These are phyloP conservation scores for Bujurquina vittata DNA, from an alignment of 2,113 vertebrate genomes.

Conservation along the genomic window DNA sequence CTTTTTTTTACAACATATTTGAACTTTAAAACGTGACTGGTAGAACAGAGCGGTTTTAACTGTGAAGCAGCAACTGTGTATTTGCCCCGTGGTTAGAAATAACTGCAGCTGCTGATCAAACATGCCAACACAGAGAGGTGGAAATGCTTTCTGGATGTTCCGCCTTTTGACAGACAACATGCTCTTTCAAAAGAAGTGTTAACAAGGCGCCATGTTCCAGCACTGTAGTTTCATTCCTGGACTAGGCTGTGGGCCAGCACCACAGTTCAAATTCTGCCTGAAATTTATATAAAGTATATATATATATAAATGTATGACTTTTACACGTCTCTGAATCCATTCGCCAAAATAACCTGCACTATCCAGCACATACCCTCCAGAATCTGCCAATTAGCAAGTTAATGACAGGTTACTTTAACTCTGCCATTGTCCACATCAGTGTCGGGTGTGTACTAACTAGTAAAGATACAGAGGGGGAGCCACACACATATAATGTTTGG, in stretches of 20 bases:
- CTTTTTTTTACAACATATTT: background rate
- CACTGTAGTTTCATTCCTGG: background rate
- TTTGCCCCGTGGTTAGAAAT: background rate
- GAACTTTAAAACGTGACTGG: background rate
- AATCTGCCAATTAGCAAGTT: background rate
- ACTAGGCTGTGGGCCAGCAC: background rate
- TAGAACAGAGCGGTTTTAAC: background rate
- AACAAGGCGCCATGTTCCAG: background rate
- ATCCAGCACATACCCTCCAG: background rate
- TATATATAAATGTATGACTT: background rate
- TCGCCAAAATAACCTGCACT: background rate
- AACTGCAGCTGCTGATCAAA: background rate
- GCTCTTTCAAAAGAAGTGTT: background rate
- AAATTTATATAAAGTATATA: too few species aligned
- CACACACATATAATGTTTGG: conserved; percentile 52
- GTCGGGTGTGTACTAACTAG: conserved; percentile 26
- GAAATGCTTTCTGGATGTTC: background rate
- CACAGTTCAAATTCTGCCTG: too few species aligned
- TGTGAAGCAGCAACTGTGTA: background rate
- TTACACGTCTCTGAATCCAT: background rate
- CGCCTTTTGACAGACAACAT: background rate
- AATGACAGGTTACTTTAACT: conserved; percentile 21
- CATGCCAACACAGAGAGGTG: background rate
- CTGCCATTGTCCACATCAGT: background rate
- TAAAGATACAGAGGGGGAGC: conserved; percentile 19